phyloP scores from a whole-genome alignment of 2,888 invertebrate species.

The Acronicta leporina region DNA sequence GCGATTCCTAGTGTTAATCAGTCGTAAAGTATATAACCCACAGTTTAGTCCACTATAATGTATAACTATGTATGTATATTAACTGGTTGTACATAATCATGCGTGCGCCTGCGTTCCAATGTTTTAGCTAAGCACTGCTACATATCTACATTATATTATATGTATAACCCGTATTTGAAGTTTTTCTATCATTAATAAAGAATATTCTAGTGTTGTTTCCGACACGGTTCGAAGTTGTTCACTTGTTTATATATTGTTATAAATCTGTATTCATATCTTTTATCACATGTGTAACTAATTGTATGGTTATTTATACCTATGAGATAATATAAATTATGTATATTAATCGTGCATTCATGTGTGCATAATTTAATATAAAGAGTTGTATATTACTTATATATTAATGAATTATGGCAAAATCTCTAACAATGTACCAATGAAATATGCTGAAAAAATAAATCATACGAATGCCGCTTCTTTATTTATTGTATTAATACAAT shows the following conservation, averaged over 20 bases:
- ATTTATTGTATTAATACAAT: slow-evolving; percentile 81
- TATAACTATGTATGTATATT: slow-evolving; percentile 70
- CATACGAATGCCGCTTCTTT: slow-evolving; percentile 89
- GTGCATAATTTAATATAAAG: slow-evolving; percentile 85
- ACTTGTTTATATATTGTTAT: slow-evolving; percentile 88
- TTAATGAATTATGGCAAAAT: slow-evolving; percentile 81
- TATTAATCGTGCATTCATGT: slow-evolving; percentile 85
- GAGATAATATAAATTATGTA: slow-evolving; percentile 82
- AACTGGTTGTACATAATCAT: slow-evolving; percentile 79
- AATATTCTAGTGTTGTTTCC: slow-evolving; percentile 84
- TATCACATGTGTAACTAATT: slow-evolving; percentile 81
- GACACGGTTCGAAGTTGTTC: slow-evolving; percentile 87
- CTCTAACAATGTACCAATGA: slow-evolving; percentile 88
- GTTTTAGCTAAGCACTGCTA: slow-evolving; percentile 85
- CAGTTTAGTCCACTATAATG: slow-evolving; percentile 71
- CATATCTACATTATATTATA: slow-evolving; percentile 78
- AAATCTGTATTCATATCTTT: slow-evolving; percentile 86
- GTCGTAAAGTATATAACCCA: slow-evolving; percentile 75
- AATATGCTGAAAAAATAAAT: slow-evolving; percentile 88
- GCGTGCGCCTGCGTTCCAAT: slow-evolving; percentile 73
- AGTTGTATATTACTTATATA: slow-evolving; percentile 85
- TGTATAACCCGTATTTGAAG: slow-evolving; percentile 81
- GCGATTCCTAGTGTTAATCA: slow-evolving; percentile 80
- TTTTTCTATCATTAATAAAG: slow-evolving; percentile 84
- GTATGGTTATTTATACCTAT: slow-evolving; percentile 85